These are phyloP conservation scores for Eclectus roratus DNA, from an alignment of 2,113 vertebrate species.

Conservation along the genomic window DNA sequence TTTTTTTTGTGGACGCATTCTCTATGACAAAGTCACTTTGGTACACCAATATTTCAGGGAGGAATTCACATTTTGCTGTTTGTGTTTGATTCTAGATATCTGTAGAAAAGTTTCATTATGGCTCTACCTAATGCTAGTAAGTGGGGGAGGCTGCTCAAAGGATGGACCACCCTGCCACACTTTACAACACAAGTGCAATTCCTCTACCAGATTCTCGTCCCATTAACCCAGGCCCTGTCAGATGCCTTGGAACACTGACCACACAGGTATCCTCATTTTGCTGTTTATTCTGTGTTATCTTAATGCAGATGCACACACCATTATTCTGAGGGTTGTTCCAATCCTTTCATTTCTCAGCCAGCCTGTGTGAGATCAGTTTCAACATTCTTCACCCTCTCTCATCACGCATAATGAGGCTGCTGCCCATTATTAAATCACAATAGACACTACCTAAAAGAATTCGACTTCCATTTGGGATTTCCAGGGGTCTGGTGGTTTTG, in stretches of 20 bases:
- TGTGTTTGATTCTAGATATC: neutral
- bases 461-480: neutral
- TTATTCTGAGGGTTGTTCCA: neutral
- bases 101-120: neutral
- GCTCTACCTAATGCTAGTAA: neutral
- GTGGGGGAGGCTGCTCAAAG: neutral
- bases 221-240: neutral
- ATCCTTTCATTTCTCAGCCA: neutral
- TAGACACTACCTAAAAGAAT: neutral
- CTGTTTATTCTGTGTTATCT: neutral
- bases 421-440: neutral
- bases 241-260: neutral
- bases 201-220: neutral
- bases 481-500: neutral
- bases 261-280: neutral
- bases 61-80: neutral
- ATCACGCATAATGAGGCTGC: neutral
- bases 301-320: neutral
- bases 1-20: neutral
- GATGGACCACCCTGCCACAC: neutral
- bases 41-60: no score
- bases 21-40: neutral
- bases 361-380: neutral
- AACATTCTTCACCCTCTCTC: neutral
- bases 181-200: neutral